phyloP scores from a whole-genome alignment of 23 tunicate genomes.

The Halocynthia roretzi region DNA sequence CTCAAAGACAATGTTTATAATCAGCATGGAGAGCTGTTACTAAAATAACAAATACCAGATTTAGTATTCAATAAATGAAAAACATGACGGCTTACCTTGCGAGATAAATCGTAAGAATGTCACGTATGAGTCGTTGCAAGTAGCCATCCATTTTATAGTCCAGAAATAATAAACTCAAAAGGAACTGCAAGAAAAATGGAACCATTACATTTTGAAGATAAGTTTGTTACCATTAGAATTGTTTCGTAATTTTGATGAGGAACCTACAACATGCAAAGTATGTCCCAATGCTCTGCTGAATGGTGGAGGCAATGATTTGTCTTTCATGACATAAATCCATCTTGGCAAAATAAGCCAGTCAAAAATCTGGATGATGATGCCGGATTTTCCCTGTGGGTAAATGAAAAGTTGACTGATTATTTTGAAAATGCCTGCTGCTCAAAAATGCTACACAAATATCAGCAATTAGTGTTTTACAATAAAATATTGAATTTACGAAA shows the following conservation, averaged over 20 bases:
- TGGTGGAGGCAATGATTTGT: not conserved
- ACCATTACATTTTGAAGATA: not conserved
- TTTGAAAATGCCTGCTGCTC: too few relatives aligned
- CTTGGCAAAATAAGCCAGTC: conserved; percentile 2
- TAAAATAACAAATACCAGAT: too few relatives aligned
- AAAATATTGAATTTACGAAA: too few relatives aligned
- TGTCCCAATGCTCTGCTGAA: conserved; percentile 3
- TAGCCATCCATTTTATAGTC: conserved; percentile 10
- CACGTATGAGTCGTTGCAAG: conserved; percentile 8
- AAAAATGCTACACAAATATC: too few relatives aligned
- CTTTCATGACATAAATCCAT: conserved; percentile 2
- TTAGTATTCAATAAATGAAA: too few relatives aligned
- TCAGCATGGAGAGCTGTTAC: too few relatives aligned
- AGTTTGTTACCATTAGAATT: not conserved
- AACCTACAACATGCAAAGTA: not conserved
- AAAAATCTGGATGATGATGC: not conserved
- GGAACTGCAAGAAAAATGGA: not conserved
- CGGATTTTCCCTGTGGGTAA: not conserved
- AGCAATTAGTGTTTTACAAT: too few relatives aligned
- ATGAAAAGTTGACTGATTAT: too few relatives aligned
- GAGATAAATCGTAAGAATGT: conserved; percentile 8
- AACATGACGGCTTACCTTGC: not conserved
- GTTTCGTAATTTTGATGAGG: not conserved
- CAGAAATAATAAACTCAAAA: conserved; percentile 1
- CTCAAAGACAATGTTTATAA: not conserved